phyloP scores from a whole-genome alignment of 1,140 invertebrate species.

The Parasteatoda tepidariorum region DNA sequence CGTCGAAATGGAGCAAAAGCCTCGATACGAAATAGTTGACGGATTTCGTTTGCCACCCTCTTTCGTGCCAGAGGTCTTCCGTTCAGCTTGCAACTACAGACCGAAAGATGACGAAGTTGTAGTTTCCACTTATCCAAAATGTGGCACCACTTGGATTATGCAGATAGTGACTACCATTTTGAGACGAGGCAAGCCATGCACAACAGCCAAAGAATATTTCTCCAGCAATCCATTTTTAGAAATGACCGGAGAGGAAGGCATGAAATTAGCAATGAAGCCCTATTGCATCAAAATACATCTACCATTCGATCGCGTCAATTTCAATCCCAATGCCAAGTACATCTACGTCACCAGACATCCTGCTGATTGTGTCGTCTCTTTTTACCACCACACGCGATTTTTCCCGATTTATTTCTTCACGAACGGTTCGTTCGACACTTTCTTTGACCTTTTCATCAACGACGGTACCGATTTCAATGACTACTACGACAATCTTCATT shows the following conservation, averaged over 20 bases:
- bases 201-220: neutral
- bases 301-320: constrained; percentile 31
- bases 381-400: constrained; percentile 59
- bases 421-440: constrained; percentile 66
- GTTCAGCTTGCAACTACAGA: constrained; percentile 33
- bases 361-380: constrained; percentile 62
- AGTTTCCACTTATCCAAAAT: constrained; percentile 61
- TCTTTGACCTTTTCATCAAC: constrained; percentile 66
- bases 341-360: constrained; percentile 63
- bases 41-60: neutral
- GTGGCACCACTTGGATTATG: constrained; percentile 67
- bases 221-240: constrained; percentile 33
- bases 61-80: constrained; percentile 7
- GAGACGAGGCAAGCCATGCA: constrained; percentile 5
- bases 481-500: constrained; percentile 67
- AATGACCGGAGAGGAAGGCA: constrained; percentile 1
- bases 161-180: constrained; percentile 63
- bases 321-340: constrained; percentile 58
- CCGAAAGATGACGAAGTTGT: constrained; percentile 51
- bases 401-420: constrained; percentile 31
- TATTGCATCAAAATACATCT: constrained; percentile 53
- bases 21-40: neutral
- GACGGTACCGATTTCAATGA: constrained; percentile 67
- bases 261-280: neutral
- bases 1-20: constrained; percentile 8